These are phyloP conservation scores for Rhaphigaster nebulosa DNA, from an alignment of 2,888 invertebrate species.

Conservation along the genomic window DNA sequence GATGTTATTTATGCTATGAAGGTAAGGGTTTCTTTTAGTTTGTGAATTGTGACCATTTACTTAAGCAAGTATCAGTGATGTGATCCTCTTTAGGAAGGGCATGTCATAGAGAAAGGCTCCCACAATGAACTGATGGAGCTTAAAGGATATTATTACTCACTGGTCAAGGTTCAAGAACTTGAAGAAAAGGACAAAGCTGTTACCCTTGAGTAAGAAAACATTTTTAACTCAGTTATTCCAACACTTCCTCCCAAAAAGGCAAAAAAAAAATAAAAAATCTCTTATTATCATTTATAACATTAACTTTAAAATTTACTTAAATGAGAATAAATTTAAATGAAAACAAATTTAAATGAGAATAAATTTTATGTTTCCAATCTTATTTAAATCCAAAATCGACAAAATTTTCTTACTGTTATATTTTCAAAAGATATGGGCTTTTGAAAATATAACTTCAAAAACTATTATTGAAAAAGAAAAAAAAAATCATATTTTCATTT, in stretches of 20 bases:
- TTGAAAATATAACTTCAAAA: too few species aligned
- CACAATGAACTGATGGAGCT: constrained; percentile 78
- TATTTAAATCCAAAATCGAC: too few species aligned
- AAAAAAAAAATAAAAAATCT: too few species aligned
- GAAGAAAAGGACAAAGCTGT: constrained; percentile 50
- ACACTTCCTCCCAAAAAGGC: background rate
- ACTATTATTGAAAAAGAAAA: too few species aligned
- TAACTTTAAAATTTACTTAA: too few species aligned
- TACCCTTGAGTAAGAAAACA: background rate
- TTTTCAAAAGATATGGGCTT: too few species aligned
- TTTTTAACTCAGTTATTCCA: background rate
- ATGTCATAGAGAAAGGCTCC: constrained; percentile 80
- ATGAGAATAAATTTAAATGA: too few species aligned
- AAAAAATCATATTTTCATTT: too few species aligned
- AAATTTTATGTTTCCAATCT: too few species aligned
- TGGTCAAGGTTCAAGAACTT: constrained; percentile 70
- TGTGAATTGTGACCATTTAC: background rate
- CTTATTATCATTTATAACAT: too few species aligned
- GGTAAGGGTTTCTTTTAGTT: constrained; percentile 62
- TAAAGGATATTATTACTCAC: constrained; percentile 77
- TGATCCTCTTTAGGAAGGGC: constrained; percentile 75
- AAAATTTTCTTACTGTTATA: too few species aligned
- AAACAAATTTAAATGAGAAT: too few species aligned
- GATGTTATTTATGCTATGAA: constrained; percentile 68
- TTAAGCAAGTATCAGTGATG: background rate